These are phyloP conservation scores for Todus mexicanus DNA, from an alignment of 2,797 vertebrate species.

Conservation along the genomic window DNA sequence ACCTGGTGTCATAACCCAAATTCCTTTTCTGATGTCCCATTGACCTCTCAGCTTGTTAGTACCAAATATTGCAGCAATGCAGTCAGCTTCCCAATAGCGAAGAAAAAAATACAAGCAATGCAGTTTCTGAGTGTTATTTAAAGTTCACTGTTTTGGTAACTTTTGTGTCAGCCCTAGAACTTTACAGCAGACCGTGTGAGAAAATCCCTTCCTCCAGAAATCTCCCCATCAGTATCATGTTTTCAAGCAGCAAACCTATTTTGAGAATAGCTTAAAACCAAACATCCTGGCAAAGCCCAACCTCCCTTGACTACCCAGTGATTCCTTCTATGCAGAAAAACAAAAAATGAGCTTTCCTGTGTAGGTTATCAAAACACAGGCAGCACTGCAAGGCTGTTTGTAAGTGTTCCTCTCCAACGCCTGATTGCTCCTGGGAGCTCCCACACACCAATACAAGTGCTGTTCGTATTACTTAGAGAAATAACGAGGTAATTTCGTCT, in stretches of 20 bases:
- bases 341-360: not conserved
- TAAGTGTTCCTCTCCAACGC: not conserved
- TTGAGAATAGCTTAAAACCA: not conserved
- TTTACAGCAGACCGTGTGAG: not conserved
- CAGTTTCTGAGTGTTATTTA: not conserved
- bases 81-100: not conserved
- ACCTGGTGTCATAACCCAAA: not conserved
- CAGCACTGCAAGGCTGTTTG: not conserved
- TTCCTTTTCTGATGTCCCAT: not conserved
- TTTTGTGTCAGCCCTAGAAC: not conserved
- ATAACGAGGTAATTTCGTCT: constrained; percentile 12
- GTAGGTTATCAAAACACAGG: not conserved
- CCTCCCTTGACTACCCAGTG: not conserved
- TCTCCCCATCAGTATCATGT: accelerated
- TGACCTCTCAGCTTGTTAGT: not conserved
- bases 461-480: constrained; percentile 22
- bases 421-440: constrained; percentile 8
- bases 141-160: not conserved
- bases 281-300: not conserved
- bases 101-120: not conserved
- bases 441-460: not conserved
- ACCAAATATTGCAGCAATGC: not conserved
- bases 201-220: not conserved
- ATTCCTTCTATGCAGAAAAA: not conserved
- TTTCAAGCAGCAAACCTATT: not conserved